Base-by-base conservation (phyloP, 2,888 invertebrate genomes). In the Epirrhoe tristata region DNA sequence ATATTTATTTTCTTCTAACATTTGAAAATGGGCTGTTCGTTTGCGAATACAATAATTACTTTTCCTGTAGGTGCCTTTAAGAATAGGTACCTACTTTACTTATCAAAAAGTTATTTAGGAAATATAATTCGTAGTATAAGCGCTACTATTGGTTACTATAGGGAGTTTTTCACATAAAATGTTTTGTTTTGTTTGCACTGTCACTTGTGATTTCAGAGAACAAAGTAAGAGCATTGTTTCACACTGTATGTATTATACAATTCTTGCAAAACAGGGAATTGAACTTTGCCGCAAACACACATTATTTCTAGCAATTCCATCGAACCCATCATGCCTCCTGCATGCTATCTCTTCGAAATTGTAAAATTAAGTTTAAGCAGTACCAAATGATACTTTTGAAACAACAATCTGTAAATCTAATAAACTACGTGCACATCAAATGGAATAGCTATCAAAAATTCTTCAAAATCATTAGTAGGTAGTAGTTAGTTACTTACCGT, bases 401-500 rank as follows among this genome's bases (percentile, higher is more conserved):
- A 46, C 5, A 14, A 16, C 12, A 14, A 16, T 16, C 48, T 48
- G 16, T 14, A 46, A n/a, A 14, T 46, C 46, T 43, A 7, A 14
- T 48, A 14, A 16, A 16, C 1, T 48, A 52, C 50, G 32, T 60
- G 46, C 46, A 16, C 14, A 16, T n/a, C 17, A 50, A 31, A 36
- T 55, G 34, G 6, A 57, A 16, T 34, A n/a, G n/a, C n/a, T n/a
- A 10, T 58, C 3, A 48, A 57, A 77, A 14, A 16, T 12, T 5
- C 14, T 16, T 14, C 48, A 48, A 48, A 14, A 16, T 14, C 6
- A 48, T 48, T 48, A 52, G 34, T 71, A 60, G 69, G 72, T 77
- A 72, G 58, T 43, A 63, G 63, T 69, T 69, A 73, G 62, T 70
- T 77, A 75, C 73, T 66, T 78, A 77, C 76, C 71, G 67, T 76